phyloP scores from a whole-genome alignment of 2,113 vertebrate genomes.

The Poeciliopsis prolifica region DNA sequence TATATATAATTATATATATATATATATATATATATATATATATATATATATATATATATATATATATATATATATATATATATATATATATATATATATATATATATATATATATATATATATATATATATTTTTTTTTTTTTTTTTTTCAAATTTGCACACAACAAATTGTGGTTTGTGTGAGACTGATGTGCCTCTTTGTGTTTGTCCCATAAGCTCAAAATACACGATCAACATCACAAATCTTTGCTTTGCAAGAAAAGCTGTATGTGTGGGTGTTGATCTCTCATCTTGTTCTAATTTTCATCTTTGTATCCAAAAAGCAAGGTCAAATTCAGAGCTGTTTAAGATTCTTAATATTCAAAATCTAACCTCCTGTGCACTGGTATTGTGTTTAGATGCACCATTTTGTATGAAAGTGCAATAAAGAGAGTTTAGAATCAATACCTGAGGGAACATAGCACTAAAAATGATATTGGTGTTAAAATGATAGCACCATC shows the following conservation, averaged over 20 bases:
- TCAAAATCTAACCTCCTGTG: background rate
- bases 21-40: too few relatives aligned
- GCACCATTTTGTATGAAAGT: background rate
- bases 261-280: slow-evolving; percentile 1
- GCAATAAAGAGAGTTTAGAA: too few relatives aligned
- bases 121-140: too few relatives aligned
- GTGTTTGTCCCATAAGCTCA: background rate
- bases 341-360: background rate
- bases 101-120: too few relatives aligned
- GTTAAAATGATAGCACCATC: too few relatives aligned
- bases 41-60: too few relatives aligned
- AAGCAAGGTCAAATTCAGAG: slow-evolving; percentile 20
- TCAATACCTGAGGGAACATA: too few relatives aligned
- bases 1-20: too few relatives aligned
- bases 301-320: slow-evolving; percentile 12
- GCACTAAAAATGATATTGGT: too few relatives aligned
- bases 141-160: too few relatives aligned
- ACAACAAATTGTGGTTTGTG: background rate
- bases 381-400: slow-evolving; percentile 20
- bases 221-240: background rate
- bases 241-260: slow-evolving; percentile 4
- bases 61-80: too few relatives aligned
- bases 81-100: too few relatives aligned
- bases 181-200: background rate
- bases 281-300: background rate